Evolutionary conservation across 2,797 vertebrate species (phyloP).

Genomic region (Echeneis naucrates): DNA sequence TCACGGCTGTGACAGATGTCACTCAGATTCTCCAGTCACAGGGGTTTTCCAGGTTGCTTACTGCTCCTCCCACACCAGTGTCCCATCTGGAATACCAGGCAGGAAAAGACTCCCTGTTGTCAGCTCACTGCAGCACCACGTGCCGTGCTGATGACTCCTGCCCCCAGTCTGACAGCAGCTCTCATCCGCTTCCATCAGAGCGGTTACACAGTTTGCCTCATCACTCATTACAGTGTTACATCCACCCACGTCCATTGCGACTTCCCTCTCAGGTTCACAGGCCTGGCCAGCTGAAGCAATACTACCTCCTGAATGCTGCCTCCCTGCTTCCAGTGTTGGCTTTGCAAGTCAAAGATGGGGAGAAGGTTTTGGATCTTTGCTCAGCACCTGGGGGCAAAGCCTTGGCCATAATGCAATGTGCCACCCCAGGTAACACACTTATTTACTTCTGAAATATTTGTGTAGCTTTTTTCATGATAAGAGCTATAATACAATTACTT

Average conservation of each 20-base stretch:
- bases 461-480: too few relatives aligned
- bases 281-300: constrained; percentile 89
- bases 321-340: constrained; percentile 94
- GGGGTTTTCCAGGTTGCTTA: constrained; percentile 78
- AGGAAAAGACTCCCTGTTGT: constrained; percentile 25
- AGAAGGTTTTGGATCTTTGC: constrained; percentile 94
- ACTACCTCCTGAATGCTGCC: constrained; percentile 94
- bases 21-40: constrained; percentile 79
- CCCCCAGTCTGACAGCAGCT: constrained; percentile 44
- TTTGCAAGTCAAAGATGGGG: constrained; percentile 87
- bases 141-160: constrained; percentile 21
- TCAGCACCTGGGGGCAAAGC: constrained; percentile 97
- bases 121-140: constrained; percentile 10
- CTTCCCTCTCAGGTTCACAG: constrained; percentile 90
- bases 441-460: too few relatives aligned
- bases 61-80: constrained; percentile 13
- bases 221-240: constrained; percentile 86
- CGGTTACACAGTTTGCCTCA: constrained; percentile 12
- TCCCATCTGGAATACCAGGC: constrained; percentile 29
- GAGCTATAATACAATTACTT: too few relatives aligned
- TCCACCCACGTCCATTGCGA: constrained; percentile 78
- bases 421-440: constrained; percentile 87
- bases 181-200: constrained; percentile 32
- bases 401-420: constrained; percentile 89
- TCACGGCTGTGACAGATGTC: constrained; percentile 80